Percentiles rank a stretch among this genome's conserved stretches.
Evolutionary conservation across 2,888 invertebrate species (phyloP).

Genomic region (Pandemis corylana): DNA sequence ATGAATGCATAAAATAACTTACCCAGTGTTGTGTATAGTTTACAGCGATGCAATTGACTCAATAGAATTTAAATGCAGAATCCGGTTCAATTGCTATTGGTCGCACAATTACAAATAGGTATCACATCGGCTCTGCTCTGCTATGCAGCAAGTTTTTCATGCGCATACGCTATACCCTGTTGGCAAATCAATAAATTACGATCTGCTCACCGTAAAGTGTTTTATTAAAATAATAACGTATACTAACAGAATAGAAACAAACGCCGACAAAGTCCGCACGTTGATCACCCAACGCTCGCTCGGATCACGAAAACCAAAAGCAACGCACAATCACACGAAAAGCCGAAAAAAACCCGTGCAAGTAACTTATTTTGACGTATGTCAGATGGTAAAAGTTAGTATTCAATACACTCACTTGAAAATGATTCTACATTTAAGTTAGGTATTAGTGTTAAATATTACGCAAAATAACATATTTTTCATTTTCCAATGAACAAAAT

Average conservation of each 20-base stretch:
- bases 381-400: background rate
- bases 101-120: conserved; percentile 34
- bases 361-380: background rate
- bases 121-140: conserved; percentile 18
- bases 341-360: background rate
- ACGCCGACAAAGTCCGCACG: conserved; percentile 28
- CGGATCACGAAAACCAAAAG: conserved; percentile 12
- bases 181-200: conserved; percentile 5
- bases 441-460: too few relatives aligned
- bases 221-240: conserved; percentile 22
- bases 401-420: too few relatives aligned
- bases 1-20: conserved; percentile 20
- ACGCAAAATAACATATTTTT: too few relatives aligned
- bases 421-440: too few relatives aligned
- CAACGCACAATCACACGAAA: background rate
- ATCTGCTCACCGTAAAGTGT: conserved; percentile 4
- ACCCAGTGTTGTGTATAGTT: conserved; percentile 27
- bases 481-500: too few relatives aligned
- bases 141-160: conserved; percentile 13
- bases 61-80: conserved; percentile 36
- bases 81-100: conserved; percentile 37
- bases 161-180: conserved; percentile 27
- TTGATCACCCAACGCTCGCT: conserved; percentile 19
- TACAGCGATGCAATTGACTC: conserved; percentile 24
- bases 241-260: conserved; percentile 6